These are phyloP conservation scores for Brachionus rotundiformis DNA, from an alignment of 1,140 invertebrate species.

Conservation along the genomic window DNA sequence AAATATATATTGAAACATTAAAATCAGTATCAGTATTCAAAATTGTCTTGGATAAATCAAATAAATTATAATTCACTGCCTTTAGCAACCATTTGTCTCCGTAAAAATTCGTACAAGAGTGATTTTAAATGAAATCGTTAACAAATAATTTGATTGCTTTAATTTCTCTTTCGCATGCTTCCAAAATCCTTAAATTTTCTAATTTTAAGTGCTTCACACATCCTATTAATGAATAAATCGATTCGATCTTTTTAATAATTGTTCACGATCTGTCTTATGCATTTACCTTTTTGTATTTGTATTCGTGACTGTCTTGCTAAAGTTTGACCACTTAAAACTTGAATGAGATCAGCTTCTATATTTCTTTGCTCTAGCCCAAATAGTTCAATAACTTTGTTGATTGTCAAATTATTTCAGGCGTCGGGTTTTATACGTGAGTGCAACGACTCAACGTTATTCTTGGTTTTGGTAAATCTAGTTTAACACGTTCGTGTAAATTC, in stretches of 20 bases:
- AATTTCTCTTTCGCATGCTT: too few relatives aligned
- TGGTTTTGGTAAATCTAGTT: not conserved
- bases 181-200: too few relatives aligned
- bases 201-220: not conserved
- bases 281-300: not conserved
- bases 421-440: not conserved
- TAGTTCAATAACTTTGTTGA: constrained; percentile 13
- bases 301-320: not conserved
- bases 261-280: not conserved
- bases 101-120: too few relatives aligned
- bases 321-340: not conserved
- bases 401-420: not conserved
- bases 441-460: not conserved
- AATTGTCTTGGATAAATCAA: too few relatives aligned
- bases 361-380: constrained; percentile 8
- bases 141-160: too few relatives aligned
- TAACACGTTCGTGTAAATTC: constrained; percentile 1
- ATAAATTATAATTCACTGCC: too few relatives aligned
- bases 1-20: too few relatives aligned
- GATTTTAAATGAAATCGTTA: too few relatives aligned
- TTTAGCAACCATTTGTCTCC: too few relatives aligned
- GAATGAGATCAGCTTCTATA: constrained; percentile 3
- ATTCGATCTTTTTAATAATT: not conserved
- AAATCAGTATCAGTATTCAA: too few relatives aligned
- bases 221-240: not conserved